phyloP scores from a whole-genome alignment of 2,797 vertebrate genomes.

The Microcaecilia unicolor region DNA sequence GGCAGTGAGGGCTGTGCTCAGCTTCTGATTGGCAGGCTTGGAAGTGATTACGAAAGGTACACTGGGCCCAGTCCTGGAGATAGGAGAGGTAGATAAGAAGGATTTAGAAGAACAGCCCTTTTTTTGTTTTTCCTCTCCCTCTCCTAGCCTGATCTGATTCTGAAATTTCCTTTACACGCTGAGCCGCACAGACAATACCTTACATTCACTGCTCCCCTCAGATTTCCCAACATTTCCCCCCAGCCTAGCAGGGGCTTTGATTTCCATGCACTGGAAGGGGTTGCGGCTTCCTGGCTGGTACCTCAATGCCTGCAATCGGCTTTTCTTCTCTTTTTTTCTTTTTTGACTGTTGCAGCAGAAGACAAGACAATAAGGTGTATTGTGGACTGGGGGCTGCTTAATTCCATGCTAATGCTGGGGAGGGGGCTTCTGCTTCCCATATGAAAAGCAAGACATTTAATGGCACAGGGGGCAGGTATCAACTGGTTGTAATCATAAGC shows the following conservation, averaged over 20 bases:
- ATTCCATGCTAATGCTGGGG: too few species aligned
- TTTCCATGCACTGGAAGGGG: conserved; percentile 26
- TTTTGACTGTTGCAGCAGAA: too few species aligned
- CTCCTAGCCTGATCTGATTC: conserved; percentile 50
- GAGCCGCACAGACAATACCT: conserved; percentile 47
- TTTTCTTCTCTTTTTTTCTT: too few species aligned
- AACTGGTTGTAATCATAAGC: too few species aligned
- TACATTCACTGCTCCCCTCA: conserved; percentile 41
- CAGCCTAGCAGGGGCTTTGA: conserved; percentile 21
- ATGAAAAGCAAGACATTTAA: too few species aligned
- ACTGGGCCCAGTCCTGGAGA: conserved; percentile 53
- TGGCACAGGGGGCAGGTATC: too few species aligned
- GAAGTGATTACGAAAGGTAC: conserved; percentile 58
- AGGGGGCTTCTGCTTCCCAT: too few species aligned
- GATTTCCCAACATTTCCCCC: conserved; percentile 14
- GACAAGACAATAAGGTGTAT: too few species aligned
- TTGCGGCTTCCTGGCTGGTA: not conserved
- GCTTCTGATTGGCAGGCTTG: conserved; percentile 57
- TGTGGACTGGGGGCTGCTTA: too few species aligned
- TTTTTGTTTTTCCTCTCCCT: conserved; percentile 46
- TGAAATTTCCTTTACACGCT: conserved; percentile 42
- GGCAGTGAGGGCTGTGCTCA: conserved; percentile 50
- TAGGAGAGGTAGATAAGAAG: conserved; percentile 58
- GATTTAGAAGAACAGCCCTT: conserved; percentile 50
- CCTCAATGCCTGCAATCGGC: conserved; percentile 12